Conservation (phyloP, 35 echinoderm and acorn worm species). For the Hemicentrotus pulcherrimus region DNA sequence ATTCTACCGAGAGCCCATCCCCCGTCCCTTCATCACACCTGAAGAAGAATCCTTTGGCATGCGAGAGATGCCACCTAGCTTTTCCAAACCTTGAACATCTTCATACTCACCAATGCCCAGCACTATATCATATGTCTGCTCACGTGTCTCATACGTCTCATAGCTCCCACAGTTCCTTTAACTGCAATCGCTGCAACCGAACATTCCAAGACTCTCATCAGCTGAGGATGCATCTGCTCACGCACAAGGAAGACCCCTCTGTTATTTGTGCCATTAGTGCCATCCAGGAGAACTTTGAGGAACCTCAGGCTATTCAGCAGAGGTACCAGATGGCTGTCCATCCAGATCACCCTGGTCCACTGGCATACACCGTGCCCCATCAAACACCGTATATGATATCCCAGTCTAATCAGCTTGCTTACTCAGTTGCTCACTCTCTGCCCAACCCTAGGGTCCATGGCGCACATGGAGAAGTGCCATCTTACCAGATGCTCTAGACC, state of each 20-base stretch:
- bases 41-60: slow-evolving; percentile 28
- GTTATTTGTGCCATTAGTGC: slow-evolving; percentile 48
- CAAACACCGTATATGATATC: slow-evolving; percentile 41
- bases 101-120: slow-evolving; percentile 40
- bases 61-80: slow-evolving; percentile 31
- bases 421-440: slow-evolving; percentile 25
- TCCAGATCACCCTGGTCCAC: slow-evolving; percentile 4
- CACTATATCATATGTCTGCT: slow-evolving; percentile 24
- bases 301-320: slow-evolving; percentile 34
- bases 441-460: neutral
- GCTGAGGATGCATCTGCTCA: slow-evolving; percentile 42
- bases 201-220: slow-evolving; percentile 49
- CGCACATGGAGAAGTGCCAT: slow-evolving; percentile 43
- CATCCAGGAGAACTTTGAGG: slow-evolving; percentile 47
- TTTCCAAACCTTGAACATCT: slow-evolving; percentile 29
- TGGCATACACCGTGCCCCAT: slow-evolving; percentile 35
- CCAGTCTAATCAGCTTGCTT: slow-evolving; percentile 48
- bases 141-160: slow-evolving; percentile 9
- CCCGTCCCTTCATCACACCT: neutral
- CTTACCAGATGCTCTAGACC: slow-evolving; percentile 37
- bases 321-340: slow-evolving; percentile 39
- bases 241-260: slow-evolving; percentile 40
- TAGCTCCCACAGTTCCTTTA: neutral
- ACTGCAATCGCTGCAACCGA: slow-evolving; percentile 28
- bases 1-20: neutral